Conservation (phyloP, 2,888 invertebrate species). For the Itoplectis maculator region DNA sequence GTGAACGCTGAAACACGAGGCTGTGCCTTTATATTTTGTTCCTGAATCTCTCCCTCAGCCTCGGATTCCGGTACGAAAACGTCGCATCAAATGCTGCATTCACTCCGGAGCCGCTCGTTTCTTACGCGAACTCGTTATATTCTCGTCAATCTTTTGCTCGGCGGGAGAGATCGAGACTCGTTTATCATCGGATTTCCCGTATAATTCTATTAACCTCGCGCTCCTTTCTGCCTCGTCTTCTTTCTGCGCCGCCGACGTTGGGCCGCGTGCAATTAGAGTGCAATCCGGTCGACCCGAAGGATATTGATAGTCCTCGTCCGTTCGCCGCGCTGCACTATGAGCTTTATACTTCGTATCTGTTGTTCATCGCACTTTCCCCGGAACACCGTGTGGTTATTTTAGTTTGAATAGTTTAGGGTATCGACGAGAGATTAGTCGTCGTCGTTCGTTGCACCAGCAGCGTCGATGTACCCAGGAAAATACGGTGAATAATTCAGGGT, state of each 20-base stretch:
- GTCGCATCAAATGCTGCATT: constrained; percentile 6
- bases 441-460: constrained; percentile 5
- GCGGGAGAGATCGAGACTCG: constrained; percentile 21
- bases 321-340: not conserved
- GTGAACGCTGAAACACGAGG: no score
- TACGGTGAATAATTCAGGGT: constrained; percentile 38
- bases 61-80: not conserved
- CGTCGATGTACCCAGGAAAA: not conserved
- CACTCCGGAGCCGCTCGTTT: not conserved
- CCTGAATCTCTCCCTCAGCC: not conserved
- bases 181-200: constrained; percentile 49
- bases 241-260: not conserved
- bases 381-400: constrained; percentile 22
- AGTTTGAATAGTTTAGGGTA: constrained; percentile 18
- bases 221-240: constrained; percentile 16
- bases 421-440: constrained; percentile 28
- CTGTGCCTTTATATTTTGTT: no score
- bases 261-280: constrained; percentile 25
- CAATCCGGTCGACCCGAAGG: constrained; percentile 21
- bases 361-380: not conserved
- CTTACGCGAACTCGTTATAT: constrained; percentile 39
- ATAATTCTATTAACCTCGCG: constrained; percentile 45
- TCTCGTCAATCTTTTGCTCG: constrained; percentile 35
- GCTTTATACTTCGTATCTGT: not conserved
- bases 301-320: constrained; percentile 42